Conservation (phyloP, 2,113 vertebrate genomes). For the Octodon degus region DNA sequence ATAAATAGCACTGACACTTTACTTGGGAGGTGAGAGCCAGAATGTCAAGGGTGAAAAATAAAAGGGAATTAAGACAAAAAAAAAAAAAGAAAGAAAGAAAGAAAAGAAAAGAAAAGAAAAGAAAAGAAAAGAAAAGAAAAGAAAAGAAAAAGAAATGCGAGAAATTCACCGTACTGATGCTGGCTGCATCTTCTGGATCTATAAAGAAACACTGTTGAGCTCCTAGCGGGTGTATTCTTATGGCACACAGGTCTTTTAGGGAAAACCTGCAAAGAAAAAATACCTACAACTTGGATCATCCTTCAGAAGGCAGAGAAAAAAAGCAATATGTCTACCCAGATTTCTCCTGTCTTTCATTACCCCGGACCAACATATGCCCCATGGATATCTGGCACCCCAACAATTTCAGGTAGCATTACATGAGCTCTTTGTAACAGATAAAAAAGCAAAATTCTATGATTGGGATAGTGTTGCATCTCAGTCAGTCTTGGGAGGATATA, state of each 20-base stretch:
- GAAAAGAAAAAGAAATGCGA: no score
- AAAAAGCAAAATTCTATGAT: not conserved
- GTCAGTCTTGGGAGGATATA: no score
- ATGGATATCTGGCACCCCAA: accelerated
- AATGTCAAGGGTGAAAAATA: not conserved
- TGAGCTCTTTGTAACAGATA: not conserved
- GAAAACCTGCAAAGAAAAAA: not conserved
- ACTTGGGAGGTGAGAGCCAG: not conserved
- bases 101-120: no score
- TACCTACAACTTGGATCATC: not conserved
- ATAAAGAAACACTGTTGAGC: not conserved
- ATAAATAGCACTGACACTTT: not conserved
- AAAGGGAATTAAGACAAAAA: not conserved
- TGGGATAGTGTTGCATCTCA: no score
- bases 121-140: no score
- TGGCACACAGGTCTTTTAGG: not conserved
- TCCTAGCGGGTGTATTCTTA: not conserved
- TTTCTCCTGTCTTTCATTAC: not conserved
- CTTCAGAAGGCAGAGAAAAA: not conserved
- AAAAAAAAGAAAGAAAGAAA: no score
- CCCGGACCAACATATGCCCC: not conserved
- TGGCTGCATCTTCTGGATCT: not conserved
- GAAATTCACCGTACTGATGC: accelerated
- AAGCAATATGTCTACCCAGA: accelerated
- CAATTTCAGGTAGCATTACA: not conserved